These are phyloP conservation scores for Diaperis boleti DNA, from an alignment of 2,888 invertebrate genomes.

Conservation along the genomic window DNA sequence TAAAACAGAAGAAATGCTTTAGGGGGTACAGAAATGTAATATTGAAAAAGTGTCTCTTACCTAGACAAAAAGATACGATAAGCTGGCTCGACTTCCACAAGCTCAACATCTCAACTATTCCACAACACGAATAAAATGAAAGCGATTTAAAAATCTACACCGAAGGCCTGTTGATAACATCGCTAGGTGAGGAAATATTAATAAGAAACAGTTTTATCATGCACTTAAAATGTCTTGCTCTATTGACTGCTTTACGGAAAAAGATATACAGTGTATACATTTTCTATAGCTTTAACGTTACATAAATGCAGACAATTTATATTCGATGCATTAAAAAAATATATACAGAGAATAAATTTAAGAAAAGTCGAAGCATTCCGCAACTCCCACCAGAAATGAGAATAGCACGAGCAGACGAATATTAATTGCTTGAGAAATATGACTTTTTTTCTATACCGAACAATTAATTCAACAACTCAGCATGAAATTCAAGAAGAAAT, in stretches of 20 bases:
- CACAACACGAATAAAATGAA: background rate
- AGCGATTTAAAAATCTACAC: background rate
- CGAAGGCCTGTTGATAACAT: constrained; percentile 6
- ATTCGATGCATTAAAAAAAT: too few relatives aligned
- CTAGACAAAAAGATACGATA: background rate
- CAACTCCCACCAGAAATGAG: constrained; percentile 2
- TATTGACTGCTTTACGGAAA: constrained; percentile 15
- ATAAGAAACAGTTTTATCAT: constrained; percentile 2
- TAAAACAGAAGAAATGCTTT: constrained; percentile 3
- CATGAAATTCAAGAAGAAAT: constrained; percentile 32
- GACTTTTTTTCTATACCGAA: constrained; percentile 7
- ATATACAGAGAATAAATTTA: constrained; percentile 6
- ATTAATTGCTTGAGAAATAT: constrained; percentile 6
- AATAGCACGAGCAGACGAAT: background rate
- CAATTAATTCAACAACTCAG: constrained; percentile 19
- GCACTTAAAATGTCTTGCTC: constrained; percentile 15
- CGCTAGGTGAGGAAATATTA: constrained; percentile 5
- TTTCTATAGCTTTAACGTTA: constrained; percentile 12
- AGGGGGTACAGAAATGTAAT: constrained; percentile 2
- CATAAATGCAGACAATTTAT: background rate
- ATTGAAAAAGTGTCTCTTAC: background rate
- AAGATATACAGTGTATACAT: background rate
- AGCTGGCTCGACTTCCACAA: too few relatives aligned
- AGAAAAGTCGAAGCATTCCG: constrained; percentile 1
- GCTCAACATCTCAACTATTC: too few relatives aligned